Evolutionary conservation across 2,797 vertebrate genomes (phyloP), one percentile per base, ranked within the genome.

Genomic region (Gallinago nigripennis): DNA sequence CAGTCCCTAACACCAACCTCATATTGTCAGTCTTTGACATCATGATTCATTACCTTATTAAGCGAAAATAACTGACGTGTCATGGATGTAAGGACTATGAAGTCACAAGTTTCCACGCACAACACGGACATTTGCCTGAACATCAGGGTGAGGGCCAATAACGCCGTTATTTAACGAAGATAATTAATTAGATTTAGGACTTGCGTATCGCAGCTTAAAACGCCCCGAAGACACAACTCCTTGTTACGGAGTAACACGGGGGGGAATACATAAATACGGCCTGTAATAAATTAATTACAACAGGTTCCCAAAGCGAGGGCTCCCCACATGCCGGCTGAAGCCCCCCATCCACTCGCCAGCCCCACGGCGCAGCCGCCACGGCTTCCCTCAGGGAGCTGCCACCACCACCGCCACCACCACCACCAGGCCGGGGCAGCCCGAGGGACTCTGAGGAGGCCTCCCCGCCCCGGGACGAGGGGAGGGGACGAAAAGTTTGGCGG

Each of bases 1-100:
- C 88, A 84, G n/a, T 79, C 80, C 58, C 66, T 88, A 81, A 86
- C 17, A 89, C 54, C 77, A 91, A 76, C 80, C 58, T 94, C 73
- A 35, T 45, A 81, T 8, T 56, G 56, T 50, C 82, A 79, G 12
- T 56, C 89, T 94, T 76, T 81, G 92, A 88, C 77, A 96, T 60
- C 72, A 69, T 24, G 72, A 92, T 86, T 94, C 88, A 90, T 91
- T 78, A 82, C 91, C 51, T 90, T 76, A 88, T 79, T 76, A 95
- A 89, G 91, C 4, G 31, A 70, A 88, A 95, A 93, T 48, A 89
- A 82, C 72, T 61, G 75, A 58, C 92, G 91, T 90, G 86, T 90
- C 86, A 88, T 1, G 84, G 45, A 27, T 21, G 51, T 51, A 37
- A 91, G 79, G 78, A 43, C 48, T 92, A 85, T 4, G 66, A 94